These are phyloP conservation scores for Globodera rostochiensis DNA, from an alignment of 1,140 invertebrate species.

Conservation along the genomic window DNA sequence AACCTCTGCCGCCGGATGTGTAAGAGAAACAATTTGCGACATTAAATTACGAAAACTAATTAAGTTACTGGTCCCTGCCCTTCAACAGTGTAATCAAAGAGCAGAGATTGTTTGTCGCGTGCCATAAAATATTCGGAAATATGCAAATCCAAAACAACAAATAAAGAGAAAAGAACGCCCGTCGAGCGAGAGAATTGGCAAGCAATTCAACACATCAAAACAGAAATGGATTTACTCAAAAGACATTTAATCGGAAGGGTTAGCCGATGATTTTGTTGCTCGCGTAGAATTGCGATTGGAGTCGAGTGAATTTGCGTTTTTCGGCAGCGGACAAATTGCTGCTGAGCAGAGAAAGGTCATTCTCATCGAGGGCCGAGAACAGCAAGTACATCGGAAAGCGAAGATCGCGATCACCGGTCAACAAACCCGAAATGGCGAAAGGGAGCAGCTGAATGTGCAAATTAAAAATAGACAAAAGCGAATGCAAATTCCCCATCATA, in stretches of 20 bases:
- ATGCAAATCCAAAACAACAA: slow-evolving; percentile 50
- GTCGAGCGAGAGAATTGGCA: not conserved
- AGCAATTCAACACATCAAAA: not conserved
- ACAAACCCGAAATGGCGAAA: slow-evolving; percentile 17
- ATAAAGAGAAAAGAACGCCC: not conserved
- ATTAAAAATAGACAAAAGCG: too few relatives aligned
- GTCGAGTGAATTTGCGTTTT: slow-evolving; percentile 26
- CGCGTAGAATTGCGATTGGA: slow-evolving; percentile 35
- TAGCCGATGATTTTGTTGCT: slow-evolving; percentile 37
- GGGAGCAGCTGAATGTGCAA: slow-evolving; percentile 18
- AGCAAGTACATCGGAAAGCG: slow-evolving; percentile 27
- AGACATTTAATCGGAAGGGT: not conserved
- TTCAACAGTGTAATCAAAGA: slow-evolving; percentile 60
- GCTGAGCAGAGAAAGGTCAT: slow-evolving; percentile 25
- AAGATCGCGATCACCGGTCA: slow-evolving; percentile 27
- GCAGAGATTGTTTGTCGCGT: slow-evolving; percentile 58
- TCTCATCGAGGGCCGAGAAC: slow-evolving; percentile 17
- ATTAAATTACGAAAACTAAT: not conserved
- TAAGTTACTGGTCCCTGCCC: slow-evolving; percentile 53
- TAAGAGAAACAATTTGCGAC: slow-evolving; percentile 8
- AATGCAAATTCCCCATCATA: too few relatives aligned
- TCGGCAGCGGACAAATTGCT: slow-evolving; percentile 28
- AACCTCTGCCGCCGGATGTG: slow-evolving; percentile 45
- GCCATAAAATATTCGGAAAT: slow-evolving; percentile 65
- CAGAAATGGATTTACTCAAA: too few relatives aligned